Evolutionary conservation across 2,888 invertebrate species (phyloP).

Genomic region (Amblyteles armatorius): DNA sequence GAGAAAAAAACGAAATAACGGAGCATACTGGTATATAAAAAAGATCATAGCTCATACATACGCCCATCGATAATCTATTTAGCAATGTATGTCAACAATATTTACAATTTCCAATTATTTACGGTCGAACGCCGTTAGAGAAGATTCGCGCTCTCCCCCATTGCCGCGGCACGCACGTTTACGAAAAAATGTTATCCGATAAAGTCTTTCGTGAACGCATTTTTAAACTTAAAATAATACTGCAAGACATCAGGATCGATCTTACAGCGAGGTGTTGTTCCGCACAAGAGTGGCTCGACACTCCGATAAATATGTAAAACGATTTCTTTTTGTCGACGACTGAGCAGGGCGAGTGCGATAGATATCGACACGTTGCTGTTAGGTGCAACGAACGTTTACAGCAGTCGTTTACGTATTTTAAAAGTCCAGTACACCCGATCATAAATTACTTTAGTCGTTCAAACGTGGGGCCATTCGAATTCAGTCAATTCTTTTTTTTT

Average conservation of each 20-base stretch:
- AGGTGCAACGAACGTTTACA: not conserved
- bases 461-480: not conserved
- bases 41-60: constrained; percentile 26
- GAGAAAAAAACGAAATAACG: not conserved
- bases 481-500: not conserved
- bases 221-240: constrained; percentile 38
- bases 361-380: not conserved
- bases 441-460: constrained; percentile 13
- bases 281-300: not conserved
- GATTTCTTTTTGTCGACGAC: not conserved
- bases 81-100: constrained; percentile 69
- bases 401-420: not conserved
- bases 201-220: constrained; percentile 4
- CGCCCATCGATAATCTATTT: constrained; percentile 46
- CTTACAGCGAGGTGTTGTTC: constrained; percentile 34
- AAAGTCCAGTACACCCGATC: constrained; percentile 38
- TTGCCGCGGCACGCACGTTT: not conserved
- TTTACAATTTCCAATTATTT: constrained; percentile 69
- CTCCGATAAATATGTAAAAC: not conserved
- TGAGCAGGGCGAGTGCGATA: constrained; percentile 12
- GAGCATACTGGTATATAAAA: constrained; percentile 22
- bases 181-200: constrained; percentile 40
- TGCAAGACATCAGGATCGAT: constrained; percentile 45
- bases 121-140: constrained; percentile 16
- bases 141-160: constrained; percentile 27